Evolutionary conservation across 2,113 vertebrate genomes (phyloP), one percentile per base, ranked within the genome.

Genomic region (Nerophis lumbriciformis): DNA sequence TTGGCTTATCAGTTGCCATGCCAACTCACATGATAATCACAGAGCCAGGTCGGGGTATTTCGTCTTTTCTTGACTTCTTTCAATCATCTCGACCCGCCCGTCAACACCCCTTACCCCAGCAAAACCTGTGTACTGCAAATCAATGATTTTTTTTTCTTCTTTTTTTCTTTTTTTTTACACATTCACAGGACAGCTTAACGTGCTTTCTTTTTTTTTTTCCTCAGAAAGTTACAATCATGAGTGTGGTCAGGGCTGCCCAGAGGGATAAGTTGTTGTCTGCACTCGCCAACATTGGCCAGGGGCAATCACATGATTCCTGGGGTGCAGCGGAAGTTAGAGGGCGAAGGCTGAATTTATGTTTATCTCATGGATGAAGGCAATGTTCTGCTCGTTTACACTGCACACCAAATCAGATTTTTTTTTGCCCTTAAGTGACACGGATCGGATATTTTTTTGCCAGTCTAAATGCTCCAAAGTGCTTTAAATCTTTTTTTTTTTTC

Each of bases 231-330:
- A 71, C 50, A 70, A 56, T 59, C 63, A 69, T 45, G 63, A 71
- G 71, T 74, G 64, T 68, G 75, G 85, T 73, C 76, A 19, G 80
- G 68, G 77, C 77, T 79, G 79, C 87, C 83, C 83, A 88, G 88
- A 85, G 80, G 74, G 89, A 89, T 83, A 89, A 86, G 87, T 91
- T 90, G 88, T 88, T 53, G 82, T 59, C 44, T 39, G 63, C 8
- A 70, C 64, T 59, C 28, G 64, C 65, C 65, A 71, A 69, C 67
- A 82, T 73, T 77, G 85, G 89, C 87, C 87, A 78, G 79, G 81
- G 87, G 90, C 85, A 85, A 83, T 88, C 71, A 75, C 85, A 87
- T 79, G 85, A 81, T 82, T 82, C 85, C 89, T 84, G 77, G 83
- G 85, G 87, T 81, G 81, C 72, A 5, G 53, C 51, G 53, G 77